Evolutionary conservation across 2,888 invertebrate species (phyloP), one percentile per base, ranked within the genome.

Genomic region (Drosophila mimetica): DNA sequence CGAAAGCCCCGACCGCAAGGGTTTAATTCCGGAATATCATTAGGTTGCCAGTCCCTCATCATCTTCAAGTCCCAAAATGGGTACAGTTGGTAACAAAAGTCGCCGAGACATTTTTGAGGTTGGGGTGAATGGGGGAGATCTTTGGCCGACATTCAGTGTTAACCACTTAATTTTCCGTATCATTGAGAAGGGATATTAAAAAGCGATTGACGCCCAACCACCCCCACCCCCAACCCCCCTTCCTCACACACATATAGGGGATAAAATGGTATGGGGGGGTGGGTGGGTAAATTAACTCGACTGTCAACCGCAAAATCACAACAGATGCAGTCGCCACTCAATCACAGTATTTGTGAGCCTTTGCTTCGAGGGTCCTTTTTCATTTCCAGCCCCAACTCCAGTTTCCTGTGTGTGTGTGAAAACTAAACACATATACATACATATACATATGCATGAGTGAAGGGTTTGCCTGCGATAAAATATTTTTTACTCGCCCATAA

Each of bases 291-390:
- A 81, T 81, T 83, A 83, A 83, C 78, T 83, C 67, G 73, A 81
- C 81, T 81, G 81, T 83, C 84, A 81, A 80, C 81, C 84, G 81
- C 81, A 81, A 83, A 83, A 81, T 83, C 84, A 81, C 75, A 83
- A 81, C 84, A 81, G 84, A 83, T 83, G 81, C 81, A 81, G 84
- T 74, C 74, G 76, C 47, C 84, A 80, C 84, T 81, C 81, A 81
- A 81, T 81, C 81, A 76, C 70, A 50, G 72, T 73, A 74, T 80
- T 71, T 73, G 76, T 78, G 44, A 28, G 73, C 60, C 42, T 25
- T 25, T 61, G 63, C 65, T 75, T 79, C 66, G 59, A 79, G 79
- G 75, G 69, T 58, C 60, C 48, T 63, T 22, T 36, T 47, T 34
- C 42, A 51, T 32, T 36, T 22, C 25, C 53, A 36, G 13, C n/a